A percentile compares a stretch with the other conserved stretches of the same genome.
These are phyloP conservation scores for Muschampia plurimacula DNA, from an alignment of 2,888 invertebrate species.

Conservation along the genomic window DNA sequence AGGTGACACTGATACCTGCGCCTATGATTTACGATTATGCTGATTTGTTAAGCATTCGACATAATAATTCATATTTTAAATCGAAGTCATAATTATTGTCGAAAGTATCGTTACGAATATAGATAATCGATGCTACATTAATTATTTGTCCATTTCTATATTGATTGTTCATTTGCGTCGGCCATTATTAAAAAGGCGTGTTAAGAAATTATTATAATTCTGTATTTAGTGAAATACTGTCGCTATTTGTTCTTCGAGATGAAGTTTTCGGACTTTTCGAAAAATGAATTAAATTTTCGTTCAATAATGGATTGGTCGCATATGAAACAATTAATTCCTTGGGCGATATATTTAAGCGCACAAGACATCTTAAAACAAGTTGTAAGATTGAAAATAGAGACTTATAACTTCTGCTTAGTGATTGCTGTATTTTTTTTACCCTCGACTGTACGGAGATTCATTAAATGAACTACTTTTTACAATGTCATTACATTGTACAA, in stretches of 20 bases:
- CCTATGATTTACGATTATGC: conserved; percentile 16
- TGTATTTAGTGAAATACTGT: not conserved
- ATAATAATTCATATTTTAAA: conserved; percentile 7
- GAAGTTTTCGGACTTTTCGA: too few species aligned
- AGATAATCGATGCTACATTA: not conserved
- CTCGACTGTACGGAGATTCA: too few species aligned
- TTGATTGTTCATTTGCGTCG: not conserved
- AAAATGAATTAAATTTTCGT: too few species aligned
- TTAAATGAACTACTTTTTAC: too few species aligned
- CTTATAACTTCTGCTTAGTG: too few species aligned
- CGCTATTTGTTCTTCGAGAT: not conserved
- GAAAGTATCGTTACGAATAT: not conserved
- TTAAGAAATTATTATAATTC: not conserved
- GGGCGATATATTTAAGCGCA: too few species aligned
- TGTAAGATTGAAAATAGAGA: too few species aligned
- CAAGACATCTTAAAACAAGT: too few species aligned
- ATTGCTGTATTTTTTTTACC: too few species aligned
- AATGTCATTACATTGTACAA: too few species aligned
- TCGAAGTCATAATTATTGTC: not conserved
- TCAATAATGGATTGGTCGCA: too few species aligned
- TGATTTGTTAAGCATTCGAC: conserved; percentile 12
- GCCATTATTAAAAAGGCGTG: not conserved
- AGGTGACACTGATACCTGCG: conserved; percentile 59
- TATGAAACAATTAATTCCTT: too few species aligned
- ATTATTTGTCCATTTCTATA: not conserved